Conservation (phyloP, 2,797 vertebrate genomes). For the Tragopan temminckii region DNA sequence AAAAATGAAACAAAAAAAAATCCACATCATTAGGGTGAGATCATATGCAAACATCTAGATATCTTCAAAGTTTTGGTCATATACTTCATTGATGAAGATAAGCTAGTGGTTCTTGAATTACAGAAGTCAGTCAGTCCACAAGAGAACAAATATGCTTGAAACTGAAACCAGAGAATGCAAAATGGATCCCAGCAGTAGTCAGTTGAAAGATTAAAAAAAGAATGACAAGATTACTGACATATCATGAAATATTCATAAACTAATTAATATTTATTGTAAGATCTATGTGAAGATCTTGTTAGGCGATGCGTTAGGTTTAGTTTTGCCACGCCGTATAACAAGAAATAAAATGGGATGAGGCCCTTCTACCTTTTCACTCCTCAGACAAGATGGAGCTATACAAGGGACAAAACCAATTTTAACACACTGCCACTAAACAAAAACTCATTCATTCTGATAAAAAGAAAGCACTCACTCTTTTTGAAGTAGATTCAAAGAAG, state of each 20-base stretch:
- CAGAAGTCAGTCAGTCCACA: not conserved
- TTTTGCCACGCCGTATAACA: not conserved
- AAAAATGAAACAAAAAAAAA: not conserved
- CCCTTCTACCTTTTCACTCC: not conserved
- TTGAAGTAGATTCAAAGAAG: not conserved
- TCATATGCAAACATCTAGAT: not conserved
- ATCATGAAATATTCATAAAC: not conserved
- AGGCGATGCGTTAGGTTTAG: not conserved
- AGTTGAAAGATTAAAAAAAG: not conserved
- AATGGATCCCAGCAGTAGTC: not conserved
- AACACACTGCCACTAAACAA: not conserved
- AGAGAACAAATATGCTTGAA: not conserved
- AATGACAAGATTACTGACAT: not conserved
- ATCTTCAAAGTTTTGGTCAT: not conserved
- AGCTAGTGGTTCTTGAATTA: not conserved
- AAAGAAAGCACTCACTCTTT: not conserved
- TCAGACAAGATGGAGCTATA: not conserved
- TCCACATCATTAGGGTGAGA: not conserved
- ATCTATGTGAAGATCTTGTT: not conserved
- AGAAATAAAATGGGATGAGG: not conserved
- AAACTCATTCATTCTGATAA: not conserved
- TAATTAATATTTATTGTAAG: conserved; percentile 9
- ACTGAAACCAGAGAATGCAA: not conserved
- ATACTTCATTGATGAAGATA: not conserved
- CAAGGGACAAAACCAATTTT: not conserved